Conservation (phyloP, 1,140 invertebrate species). For the Hermetia illucens region DNA sequence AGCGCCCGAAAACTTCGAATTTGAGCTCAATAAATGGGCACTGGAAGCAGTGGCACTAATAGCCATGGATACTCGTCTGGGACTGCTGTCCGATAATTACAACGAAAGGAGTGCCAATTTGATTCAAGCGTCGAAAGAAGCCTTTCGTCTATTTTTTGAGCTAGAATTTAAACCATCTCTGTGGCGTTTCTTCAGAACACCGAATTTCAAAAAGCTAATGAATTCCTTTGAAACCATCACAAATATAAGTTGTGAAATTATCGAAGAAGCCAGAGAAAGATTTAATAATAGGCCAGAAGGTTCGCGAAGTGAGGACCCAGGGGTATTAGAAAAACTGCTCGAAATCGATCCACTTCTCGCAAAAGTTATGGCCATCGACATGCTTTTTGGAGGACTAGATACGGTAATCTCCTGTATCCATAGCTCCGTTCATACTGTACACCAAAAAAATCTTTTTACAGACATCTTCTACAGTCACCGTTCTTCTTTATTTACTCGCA, state of each 20-base stretch:
- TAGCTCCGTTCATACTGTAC: no score
- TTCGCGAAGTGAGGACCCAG: constrained; percentile 14
- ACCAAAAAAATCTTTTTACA: not conserved
- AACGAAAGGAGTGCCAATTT: no score
- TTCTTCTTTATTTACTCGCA: not conserved
- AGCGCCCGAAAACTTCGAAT: constrained; percentile 38
- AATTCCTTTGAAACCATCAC: constrained; percentile 28
- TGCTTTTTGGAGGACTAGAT: constrained; percentile 61
- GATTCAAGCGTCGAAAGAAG: constrained; percentile 42
- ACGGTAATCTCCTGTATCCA: no score
- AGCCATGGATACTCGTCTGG: constrained; percentile 45
- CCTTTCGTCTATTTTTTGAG: constrained; percentile 42
- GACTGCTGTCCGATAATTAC: no score
- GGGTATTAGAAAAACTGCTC: constrained; percentile 38
- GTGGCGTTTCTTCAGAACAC: constrained; percentile 44
- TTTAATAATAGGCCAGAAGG: constrained; percentile 15
- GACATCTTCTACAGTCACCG: not conserved
- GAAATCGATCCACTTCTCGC: constrained; percentile 38
- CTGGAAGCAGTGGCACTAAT: constrained; percentile 50
- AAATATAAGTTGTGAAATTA: constrained; percentile 16
- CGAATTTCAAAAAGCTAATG: constrained; percentile 39
- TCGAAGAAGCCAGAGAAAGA: constrained; percentile 20
- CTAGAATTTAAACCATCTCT: constrained; percentile 45
- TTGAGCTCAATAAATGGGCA: constrained; percentile 48
- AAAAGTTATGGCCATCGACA: constrained; percentile 51